A percentile compares a stretch with the other conserved stretches of the same genome.
phyloP scores from a whole-genome alignment of 2,888 invertebrate genomes.

The Andrena bucephala region DNA sequence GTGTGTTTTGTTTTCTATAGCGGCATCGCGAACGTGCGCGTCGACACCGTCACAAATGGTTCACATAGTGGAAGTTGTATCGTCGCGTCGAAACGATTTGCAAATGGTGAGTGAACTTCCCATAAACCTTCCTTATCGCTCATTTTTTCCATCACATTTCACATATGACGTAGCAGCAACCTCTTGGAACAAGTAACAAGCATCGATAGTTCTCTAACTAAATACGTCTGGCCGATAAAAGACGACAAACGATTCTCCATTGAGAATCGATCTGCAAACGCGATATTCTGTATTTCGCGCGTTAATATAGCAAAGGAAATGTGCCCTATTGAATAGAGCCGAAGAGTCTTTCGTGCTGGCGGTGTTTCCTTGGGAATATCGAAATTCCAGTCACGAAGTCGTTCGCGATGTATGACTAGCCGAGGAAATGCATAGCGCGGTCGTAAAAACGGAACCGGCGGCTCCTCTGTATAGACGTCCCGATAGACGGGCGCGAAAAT shows the following conservation, averaged over 20 bases:
- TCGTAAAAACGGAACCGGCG: slow-evolving; percentile 58
- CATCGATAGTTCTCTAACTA: too few relatives aligned
- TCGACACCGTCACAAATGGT: slow-evolving; percentile 82
- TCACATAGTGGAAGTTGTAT: slow-evolving; percentile 84
- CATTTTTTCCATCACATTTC: too few relatives aligned
- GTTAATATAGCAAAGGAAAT: background rate
- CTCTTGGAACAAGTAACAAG: too few relatives aligned
- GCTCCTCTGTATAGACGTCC: slow-evolving; percentile 28
- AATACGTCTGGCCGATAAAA: too few relatives aligned
- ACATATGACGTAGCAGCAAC: too few relatives aligned
- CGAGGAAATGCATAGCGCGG: slow-evolving; percentile 50
- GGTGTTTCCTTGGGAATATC: slow-evolving; percentile 7
- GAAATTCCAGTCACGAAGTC: slow-evolving; percentile 62
- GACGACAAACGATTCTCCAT: background rate
- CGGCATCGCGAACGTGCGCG: slow-evolving; percentile 37
- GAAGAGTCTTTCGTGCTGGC: background rate
- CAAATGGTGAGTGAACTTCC: slow-evolving; percentile 81
- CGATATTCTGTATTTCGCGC: too few relatives aligned
- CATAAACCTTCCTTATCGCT: background rate
- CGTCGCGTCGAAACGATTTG: slow-evolving; percentile 85
- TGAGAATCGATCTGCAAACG: background rate
- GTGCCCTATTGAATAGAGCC: slow-evolving; percentile 12
- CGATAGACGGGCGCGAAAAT: slow-evolving; percentile 61
- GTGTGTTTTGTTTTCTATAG: slow-evolving; percentile 27
- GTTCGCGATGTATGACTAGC: slow-evolving; percentile 57